phyloP scores from a whole-genome alignment of 1,140 invertebrate species.

The Zaprionus ornatus region DNA sequence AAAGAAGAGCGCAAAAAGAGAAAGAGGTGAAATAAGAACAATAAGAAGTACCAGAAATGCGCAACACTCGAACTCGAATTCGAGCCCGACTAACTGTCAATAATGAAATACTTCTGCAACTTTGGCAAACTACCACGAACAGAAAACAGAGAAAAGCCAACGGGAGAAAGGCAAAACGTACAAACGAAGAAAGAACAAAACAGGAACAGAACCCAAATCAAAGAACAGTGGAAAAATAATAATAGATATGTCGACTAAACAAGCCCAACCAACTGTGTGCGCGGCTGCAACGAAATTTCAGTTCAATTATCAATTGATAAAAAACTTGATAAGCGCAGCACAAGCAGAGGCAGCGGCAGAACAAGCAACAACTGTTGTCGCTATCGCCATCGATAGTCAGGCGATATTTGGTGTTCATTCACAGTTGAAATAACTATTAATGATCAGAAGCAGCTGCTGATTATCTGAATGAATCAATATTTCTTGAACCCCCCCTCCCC shows the following conservation, averaged over 20 bases:
- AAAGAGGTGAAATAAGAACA: background rate
- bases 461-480: background rate
- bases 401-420: background rate
- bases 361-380: background rate
- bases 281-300: constrained; percentile 18
- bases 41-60: background rate
- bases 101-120: background rate
- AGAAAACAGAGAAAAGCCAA: background rate
- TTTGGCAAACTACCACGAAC: background rate
- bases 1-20: constrained; percentile 19
- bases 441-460: constrained; percentile 10
- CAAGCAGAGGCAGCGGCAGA: background rate
- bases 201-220: background rate
- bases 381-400: constrained; percentile 17
- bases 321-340: constrained; percentile 29
- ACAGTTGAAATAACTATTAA: constrained; percentile 16
- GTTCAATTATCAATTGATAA: constrained; percentile 46
- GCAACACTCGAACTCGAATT: constrained; percentile 5
- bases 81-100: background rate
- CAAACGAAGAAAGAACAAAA: background rate
- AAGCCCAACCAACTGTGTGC: background rate
- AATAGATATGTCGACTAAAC: constrained; percentile 2
- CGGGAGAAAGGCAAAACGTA: background rate
- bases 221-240: constrained; percentile 4
- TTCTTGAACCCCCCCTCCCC: background rate